These are phyloP conservation scores for Volucella zonaria DNA, from an alignment of 2,888 invertebrate genomes.

Conservation along the genomic window DNA sequence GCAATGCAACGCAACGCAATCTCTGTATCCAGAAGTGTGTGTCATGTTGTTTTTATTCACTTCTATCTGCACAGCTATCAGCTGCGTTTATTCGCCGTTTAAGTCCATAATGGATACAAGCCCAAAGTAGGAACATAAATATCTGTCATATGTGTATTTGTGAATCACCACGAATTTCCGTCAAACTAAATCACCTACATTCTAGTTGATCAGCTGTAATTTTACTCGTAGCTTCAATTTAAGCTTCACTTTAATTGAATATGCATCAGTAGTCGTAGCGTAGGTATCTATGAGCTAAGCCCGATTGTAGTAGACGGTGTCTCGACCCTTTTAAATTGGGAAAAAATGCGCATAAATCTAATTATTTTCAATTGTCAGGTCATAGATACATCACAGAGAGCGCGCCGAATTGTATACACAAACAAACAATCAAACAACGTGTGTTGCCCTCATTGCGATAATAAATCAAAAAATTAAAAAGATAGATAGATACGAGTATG, in stretches of 20 bases:
- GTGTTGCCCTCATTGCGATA: conserved; percentile 22
- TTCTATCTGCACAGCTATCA: conserved; percentile 24
- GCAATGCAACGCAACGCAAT: conserved; percentile 13
- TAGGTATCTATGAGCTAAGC: conserved; percentile 1
- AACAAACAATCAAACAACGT: conserved; percentile 51
- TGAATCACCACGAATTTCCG: conserved; percentile 64
- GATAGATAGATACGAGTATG: background rate
- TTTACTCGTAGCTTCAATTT: too few relatives aligned
- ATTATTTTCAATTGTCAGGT: conserved; percentile 58
- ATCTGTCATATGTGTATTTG: conserved; percentile 7
- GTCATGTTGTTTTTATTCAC: conserved; percentile 11
- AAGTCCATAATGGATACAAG: background rate
- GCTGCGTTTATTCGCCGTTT: conserved; percentile 25
- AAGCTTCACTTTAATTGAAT: conserved; percentile 29
- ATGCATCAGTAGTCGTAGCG: conserved; percentile 17
- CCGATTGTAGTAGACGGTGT: conserved; percentile 15
- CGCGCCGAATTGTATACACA: conserved; percentile 30
- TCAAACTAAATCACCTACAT: conserved; percentile 47
- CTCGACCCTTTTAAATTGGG: conserved; percentile 3
- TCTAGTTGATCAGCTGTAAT: conserved; percentile 22
- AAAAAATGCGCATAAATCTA: conserved; percentile 48
- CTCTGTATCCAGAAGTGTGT: conserved; percentile 43
- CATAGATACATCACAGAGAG: conserved; percentile 51
- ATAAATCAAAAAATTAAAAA: conserved; percentile 45
- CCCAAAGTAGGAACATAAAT: too few relatives aligned